Base-by-base conservation (phyloP, 2,113 vertebrate species). In the Podarcis cretensis region DNA sequence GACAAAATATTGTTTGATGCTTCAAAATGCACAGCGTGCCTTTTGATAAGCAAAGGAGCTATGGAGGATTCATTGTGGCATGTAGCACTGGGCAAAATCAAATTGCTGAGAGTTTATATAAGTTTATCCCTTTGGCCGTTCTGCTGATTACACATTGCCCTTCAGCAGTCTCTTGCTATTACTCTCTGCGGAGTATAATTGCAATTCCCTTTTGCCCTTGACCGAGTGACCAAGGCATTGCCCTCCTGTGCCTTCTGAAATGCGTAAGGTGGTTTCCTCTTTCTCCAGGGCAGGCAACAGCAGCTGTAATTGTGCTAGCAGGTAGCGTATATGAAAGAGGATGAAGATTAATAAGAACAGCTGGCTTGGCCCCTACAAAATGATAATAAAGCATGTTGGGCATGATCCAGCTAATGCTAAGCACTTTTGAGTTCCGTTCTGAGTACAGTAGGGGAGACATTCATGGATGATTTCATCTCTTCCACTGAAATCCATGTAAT, bases 161-260 rank as follows among this genome's bases (percentile, higher is more conserved):
- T 65, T 18, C 59, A 40, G n/a, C 86, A 74, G 66, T 87, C 54
- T 74, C 48, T 85, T 73, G 81, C n/a, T 12, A 18, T n/a, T 90
- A 69, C 0, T 0, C 3, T 54, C 84, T 83, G 40, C 54, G 75
- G 27, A 81, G 32, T 2, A 79, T 23, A 89, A 21, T 54, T 85
- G 4, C 37, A 85, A 4, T 79, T 90, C 40, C 20, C 18, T 88
- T 91, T 87, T 91, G 32, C 43, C 48, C 32, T 87, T 85, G 85
- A 83, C 68, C 65, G 6, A 80, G 1, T 79, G 89, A 65, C 83
- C 4, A 83, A 71, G 9, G 30, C 23, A 21, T 88, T 77, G 12
- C 20, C 84, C 84, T 21, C 23, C 54, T 40, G 6, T 79, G 57
- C 10, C 75, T 77, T 78, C 43, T 1, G 54, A 81, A 90, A 57